Evolutionary conservation across 2,888 invertebrate species (phyloP).

Genomic region (Lymantria monacha): DNA sequence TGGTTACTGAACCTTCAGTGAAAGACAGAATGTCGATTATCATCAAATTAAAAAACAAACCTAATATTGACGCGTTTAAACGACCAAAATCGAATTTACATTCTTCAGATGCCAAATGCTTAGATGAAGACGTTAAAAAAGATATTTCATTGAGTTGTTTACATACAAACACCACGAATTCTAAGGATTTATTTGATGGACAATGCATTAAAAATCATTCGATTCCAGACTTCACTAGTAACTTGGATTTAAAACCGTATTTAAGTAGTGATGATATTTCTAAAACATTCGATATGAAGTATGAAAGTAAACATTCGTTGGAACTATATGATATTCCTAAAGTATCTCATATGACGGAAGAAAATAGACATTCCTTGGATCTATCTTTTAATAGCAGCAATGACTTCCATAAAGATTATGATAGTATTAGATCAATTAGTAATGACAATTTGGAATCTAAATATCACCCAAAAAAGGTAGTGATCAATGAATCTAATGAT

Average conservation of each 20-base stretch:
- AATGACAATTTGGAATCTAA: conserved; percentile 33
- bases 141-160: conserved; percentile 33
- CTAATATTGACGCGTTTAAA: conserved; percentile 28
- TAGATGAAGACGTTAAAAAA: conserved; percentile 15
- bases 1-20: conserved; percentile 41
- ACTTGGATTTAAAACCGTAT: conserved; percentile 45
- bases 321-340: conserved; percentile 52
- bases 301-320: conserved; percentile 44
- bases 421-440: conserved; percentile 45
- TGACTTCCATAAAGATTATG: conserved; percentile 24
- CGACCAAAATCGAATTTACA: conserved; percentile 40
- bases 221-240: conserved; percentile 15
- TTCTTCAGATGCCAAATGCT: conserved; percentile 34
- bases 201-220: background rate
- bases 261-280: conserved; percentile 48
- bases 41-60: conserved; percentile 54
- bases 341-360: conserved; percentile 31
- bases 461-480: conserved; percentile 36
- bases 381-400: conserved; percentile 39
- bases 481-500: conserved; percentile 26
- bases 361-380: conserved; percentile 41
- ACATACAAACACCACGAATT: conserved; percentile 14
- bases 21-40: conserved; percentile 50
- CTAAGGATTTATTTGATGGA: conserved; percentile 31
- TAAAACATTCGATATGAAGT: conserved; percentile 35